These are phyloP conservation scores for Dysidea cf. avara DNA, from an alignment of 37 sponge, comb jelly and placozoan genomes.

Conservation along the genomic window DNA sequence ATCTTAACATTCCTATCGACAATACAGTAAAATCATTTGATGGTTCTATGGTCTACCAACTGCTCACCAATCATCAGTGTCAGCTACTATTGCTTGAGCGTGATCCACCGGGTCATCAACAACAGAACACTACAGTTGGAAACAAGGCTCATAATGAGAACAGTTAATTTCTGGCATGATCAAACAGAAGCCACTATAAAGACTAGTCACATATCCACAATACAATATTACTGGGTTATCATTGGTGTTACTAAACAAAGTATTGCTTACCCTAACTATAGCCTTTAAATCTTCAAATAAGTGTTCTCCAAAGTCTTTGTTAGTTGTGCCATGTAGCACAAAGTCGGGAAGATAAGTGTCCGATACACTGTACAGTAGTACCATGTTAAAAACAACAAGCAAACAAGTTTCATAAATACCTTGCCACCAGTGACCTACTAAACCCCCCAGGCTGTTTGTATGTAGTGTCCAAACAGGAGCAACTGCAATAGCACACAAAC, in stretches of 20 bases:
- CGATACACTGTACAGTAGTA: slow-evolving; percentile 27
- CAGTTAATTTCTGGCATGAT: too few relatives aligned
- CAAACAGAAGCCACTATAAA: too few relatives aligned
- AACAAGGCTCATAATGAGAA: too few relatives aligned
- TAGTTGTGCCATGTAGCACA: slow-evolving; percentile 75
- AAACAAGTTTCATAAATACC: too few relatives aligned
- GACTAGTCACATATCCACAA: too few relatives aligned
- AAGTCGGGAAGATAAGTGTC: slow-evolving; percentile 68
- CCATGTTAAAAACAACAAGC: background rate
- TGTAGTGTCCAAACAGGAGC: too few relatives aligned
- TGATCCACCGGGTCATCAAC: slow-evolving; percentile 60
- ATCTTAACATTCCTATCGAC: too few relatives aligned
- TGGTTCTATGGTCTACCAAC: background rate
- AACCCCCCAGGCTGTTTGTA: too few relatives aligned
- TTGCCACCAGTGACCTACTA: too few relatives aligned
- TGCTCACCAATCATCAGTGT: slow-evolving; percentile 43
- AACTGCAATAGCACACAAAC: too few relatives aligned
- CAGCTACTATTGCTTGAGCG: slow-evolving; percentile 50
- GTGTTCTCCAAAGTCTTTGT: slow-evolving; percentile 32
- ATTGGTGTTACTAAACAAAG: too few relatives aligned
- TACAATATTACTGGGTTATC: too few relatives aligned
- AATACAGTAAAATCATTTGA: background rate
- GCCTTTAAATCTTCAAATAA: slow-evolving; percentile 39
- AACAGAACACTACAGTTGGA: slow-evolving; percentile 41
- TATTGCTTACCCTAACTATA: slow-evolving; percentile 43